These are phyloP conservation scores for Brachystomella parvula DNA, from an alignment of 1,140 invertebrate species.

Conservation along the genomic window DNA sequence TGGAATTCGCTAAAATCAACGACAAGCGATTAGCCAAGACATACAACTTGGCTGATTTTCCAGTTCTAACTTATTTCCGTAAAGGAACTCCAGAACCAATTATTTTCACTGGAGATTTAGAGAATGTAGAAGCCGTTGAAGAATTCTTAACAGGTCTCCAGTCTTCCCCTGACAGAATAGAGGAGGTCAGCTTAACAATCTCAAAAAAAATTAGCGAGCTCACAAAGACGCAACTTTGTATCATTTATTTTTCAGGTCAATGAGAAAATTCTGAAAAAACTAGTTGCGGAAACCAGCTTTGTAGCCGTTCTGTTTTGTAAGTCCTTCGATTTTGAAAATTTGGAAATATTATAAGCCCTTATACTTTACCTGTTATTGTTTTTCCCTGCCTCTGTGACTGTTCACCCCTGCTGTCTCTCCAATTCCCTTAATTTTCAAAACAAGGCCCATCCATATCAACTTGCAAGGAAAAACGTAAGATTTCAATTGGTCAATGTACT, in stretches of 20 bases:
- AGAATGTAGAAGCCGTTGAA: constrained; percentile 85
- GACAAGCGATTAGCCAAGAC: constrained; percentile 90
- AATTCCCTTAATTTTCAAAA: neutral
- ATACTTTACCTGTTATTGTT: neutral
- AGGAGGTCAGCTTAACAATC: constrained; percentile 79
- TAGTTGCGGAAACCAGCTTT: constrained; percentile 83
- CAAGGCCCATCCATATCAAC: constrained; percentile 26
- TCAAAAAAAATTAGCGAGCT: neutral
- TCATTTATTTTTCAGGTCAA: neutral
- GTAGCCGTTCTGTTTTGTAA: constrained; percentile 92
- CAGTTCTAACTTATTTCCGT: constrained; percentile 86
- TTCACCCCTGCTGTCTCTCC: neutral
- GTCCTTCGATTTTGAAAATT: constrained; percentile 44
- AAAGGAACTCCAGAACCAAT: constrained; percentile 69
- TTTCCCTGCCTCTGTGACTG: neutral
- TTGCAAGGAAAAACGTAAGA: constrained; percentile 37
- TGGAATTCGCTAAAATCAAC: constrained; percentile 91
- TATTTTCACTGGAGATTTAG: constrained; percentile 70
- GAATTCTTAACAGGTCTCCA: constrained; percentile 88
- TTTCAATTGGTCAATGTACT: neutral
- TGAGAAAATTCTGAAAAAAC: constrained; percentile 73
- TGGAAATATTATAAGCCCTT: neutral
- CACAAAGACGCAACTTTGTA: neutral
- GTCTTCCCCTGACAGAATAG: constrained; percentile 91
- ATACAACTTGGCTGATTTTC: constrained; percentile 87